phyloP scores from a whole-genome alignment of 2,113 vertebrate genomes.

The pig (Sus scrofa) region DNA sequence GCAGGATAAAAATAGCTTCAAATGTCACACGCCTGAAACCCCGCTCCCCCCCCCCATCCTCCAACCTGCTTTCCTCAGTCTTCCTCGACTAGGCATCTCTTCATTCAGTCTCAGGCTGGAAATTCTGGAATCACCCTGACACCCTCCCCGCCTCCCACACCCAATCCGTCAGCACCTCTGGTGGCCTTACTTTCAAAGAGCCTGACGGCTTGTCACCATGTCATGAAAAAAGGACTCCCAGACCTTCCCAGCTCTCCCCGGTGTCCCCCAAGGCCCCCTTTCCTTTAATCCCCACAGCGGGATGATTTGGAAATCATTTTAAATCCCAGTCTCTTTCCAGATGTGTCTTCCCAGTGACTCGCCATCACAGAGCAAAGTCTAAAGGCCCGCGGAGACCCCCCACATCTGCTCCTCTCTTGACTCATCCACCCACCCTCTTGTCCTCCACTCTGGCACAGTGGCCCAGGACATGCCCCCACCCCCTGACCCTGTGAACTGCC shows the following conservation, averaged over 20 bases:
- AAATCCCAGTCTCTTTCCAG: not conserved
- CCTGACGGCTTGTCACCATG: accelerated
- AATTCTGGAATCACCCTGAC: accelerated
- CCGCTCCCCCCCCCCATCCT: not conserved
- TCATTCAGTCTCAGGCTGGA: not conserved
- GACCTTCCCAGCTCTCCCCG: not conserved
- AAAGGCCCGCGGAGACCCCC: not conserved
- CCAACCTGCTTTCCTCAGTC: not conserved
- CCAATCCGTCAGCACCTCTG: not conserved
- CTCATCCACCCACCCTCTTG: accelerated
- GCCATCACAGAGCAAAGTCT: not conserved
- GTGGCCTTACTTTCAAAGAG: not conserved
- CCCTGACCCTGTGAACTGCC: not conserved
- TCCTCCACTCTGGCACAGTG: not conserved
- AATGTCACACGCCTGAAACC: not conserved
- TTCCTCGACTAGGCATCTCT: not conserved
- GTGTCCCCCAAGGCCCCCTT: not conserved
- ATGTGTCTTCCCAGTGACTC: not conserved
- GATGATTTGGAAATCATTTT: not conserved
- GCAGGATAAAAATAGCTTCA: not conserved
- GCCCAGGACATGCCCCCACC: accelerated
- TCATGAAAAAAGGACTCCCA: not conserved
- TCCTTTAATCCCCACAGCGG: not conserved
- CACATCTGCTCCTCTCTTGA: no score
- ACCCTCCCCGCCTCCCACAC: accelerated